Base-by-base conservation (phyloP, 2,113 vertebrate genomes). In the Rattus rattus region DNA sequence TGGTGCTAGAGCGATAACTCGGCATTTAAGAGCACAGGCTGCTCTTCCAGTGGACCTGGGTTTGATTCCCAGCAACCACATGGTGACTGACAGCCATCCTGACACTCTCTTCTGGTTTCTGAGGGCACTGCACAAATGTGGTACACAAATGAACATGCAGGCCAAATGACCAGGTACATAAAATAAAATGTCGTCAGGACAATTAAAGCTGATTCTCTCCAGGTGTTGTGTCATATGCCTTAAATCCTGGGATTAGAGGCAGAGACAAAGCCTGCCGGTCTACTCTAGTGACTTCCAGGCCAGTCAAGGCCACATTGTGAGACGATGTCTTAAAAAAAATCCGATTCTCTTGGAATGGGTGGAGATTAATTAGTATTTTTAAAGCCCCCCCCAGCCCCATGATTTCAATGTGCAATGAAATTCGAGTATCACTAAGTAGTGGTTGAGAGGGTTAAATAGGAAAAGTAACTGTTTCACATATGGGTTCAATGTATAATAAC, bases 401-500 rank as follows among this genome's bases (percentile, higher is more conserved):
- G 59, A 93, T 77, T 96, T 47, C 54, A 94, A 7, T 76, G n/a
- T 95, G 43, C 59, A 94, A 81, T n/a, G 85, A 88, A 92, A 20
- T 95, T 88, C 90, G 67, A n/a, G 43, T 92, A 79, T 49, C 4
- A 24, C n/a, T 56, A 72, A 95, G 85, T 69, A 61, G 30, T 84
- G 65, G 39, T 28, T 94, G 70, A 79, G 70, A 90, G 39, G 73
- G 88, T 73, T 94, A 90, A 93, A 75, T 84, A 47, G 93, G 59
- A 65, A 92, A 97, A 86, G 93, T 93, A 47, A 59, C 77, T 91
- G 43, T 22, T 70, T 96, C 67, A 36, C 22, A 80, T 87, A 33
- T 92, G 28, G 39, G 93, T 28, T 94, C 54, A 97, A 9, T 96
- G 33, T 24, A 30, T 88, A 73, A 8, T 92, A 80, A 70, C 43